Conservation (phyloP, 1,140 invertebrate species). For the Tribolium madens region DNA sequence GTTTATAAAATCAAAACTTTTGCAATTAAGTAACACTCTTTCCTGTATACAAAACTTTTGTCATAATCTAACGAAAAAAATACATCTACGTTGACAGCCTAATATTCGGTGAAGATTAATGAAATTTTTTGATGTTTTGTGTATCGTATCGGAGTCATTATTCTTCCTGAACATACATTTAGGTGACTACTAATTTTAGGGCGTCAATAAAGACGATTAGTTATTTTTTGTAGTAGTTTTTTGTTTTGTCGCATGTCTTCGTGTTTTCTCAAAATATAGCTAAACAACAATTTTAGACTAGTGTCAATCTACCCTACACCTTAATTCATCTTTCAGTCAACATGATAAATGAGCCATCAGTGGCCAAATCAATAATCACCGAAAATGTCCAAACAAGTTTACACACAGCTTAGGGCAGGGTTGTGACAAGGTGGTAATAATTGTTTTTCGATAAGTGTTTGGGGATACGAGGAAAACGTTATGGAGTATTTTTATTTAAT, state of each 20-base stretch:
- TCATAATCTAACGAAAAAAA: neutral
- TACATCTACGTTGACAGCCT: neutral
- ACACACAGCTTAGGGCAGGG: conserved; percentile 9
- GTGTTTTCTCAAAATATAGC: neutral
- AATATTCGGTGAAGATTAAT: neutral
- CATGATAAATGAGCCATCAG: conserved; percentile 33
- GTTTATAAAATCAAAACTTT: no score
- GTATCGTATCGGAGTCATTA: neutral
- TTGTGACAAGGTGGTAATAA: conserved; percentile 9
- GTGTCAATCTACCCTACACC: conserved; percentile 16
- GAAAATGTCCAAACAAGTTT: conserved; percentile 36
- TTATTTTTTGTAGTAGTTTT: neutral
- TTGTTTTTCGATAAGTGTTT: conserved; percentile 4
- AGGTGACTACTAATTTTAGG: neutral
- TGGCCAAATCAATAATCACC: conserved; percentile 34
- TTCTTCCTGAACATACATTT: neutral
- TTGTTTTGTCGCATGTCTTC: neutral
- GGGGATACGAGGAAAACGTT: neutral
- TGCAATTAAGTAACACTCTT: no score
- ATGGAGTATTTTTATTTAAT: neutral
- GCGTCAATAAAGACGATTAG: neutral
- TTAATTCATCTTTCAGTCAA: conserved; percentile 38
- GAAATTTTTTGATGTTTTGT: neutral
- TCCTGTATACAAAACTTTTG: neutral
- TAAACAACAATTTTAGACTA: conserved; percentile 16